These are phyloP conservation scores for Acanthurus leucopareius DNA, from an alignment of 2,797 vertebrate genomes.

Conservation along the genomic window DNA sequence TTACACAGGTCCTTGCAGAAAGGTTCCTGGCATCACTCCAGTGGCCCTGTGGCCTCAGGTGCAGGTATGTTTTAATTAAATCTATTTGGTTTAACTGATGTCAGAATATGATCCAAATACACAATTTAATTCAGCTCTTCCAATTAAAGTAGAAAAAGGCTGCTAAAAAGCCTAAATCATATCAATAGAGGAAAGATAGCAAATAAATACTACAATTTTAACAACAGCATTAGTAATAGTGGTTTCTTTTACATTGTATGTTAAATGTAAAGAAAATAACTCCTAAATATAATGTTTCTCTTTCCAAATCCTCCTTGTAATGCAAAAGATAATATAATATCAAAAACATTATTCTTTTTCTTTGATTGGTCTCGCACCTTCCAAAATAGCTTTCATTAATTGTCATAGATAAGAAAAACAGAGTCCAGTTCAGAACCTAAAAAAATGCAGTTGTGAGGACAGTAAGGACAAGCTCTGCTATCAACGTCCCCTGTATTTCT, in stretches of 20 bases:
- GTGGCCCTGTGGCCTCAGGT: slow-evolving; percentile 80
- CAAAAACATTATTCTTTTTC: no score
- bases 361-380: no score
- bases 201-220: neutral
- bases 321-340: neutral
- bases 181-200: neutral
- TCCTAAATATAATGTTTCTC: neutral
- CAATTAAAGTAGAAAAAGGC: neutral
- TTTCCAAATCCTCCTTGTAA: neutral
- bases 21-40: slow-evolving; percentile 85
- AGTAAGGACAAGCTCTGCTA: neutral
- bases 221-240: no score
- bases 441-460: neutral
- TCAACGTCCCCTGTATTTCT: neutral
- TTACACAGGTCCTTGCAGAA: slow-evolving; percentile 83
- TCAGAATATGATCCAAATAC: neutral
- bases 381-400: no score
- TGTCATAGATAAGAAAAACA: neutral
- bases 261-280: neutral
- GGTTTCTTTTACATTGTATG: neutral
- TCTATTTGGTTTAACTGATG: neutral
- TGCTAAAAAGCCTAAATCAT: neutral
- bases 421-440: neutral
- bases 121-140: neutral
- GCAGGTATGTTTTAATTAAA: slow-evolving; percentile 25